phyloP scores from a whole-genome alignment of 2,797 vertebrate genomes.

The Ctenopoma kingsleyae region DNA sequence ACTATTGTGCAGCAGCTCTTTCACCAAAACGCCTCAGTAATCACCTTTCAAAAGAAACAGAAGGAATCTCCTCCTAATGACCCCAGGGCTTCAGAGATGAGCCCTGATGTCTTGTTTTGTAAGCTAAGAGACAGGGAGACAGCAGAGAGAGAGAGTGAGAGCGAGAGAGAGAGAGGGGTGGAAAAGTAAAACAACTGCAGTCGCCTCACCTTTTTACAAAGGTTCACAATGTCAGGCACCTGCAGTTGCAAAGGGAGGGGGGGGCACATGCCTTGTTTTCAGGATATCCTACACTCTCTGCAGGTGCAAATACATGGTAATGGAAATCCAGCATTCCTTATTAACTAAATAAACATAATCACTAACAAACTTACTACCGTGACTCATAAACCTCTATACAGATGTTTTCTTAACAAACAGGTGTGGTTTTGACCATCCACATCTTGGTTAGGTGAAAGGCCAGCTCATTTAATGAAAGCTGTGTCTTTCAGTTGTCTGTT shows the following conservation, averaged over 20 bases:
- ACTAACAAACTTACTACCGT: no score
- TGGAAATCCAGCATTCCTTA: conserved; percentile 25
- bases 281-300: conserved; percentile 79
- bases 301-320: conserved; percentile 76
- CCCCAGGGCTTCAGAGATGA: conserved; percentile 56
- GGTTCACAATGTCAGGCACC: conserved; percentile 55
- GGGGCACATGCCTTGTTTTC: conserved; percentile 75
- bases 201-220: conserved; percentile 31
- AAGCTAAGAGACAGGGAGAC: conserved; percentile 58
- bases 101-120: conserved; percentile 70
- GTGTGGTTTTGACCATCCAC: conserved; percentile 5
- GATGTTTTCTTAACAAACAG: background rate
- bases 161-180: no score
- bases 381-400: background rate
- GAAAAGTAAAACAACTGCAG: conserved; percentile 26
- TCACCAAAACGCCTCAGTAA: conserved; percentile 56
- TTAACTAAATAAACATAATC: conserved; percentile 54
- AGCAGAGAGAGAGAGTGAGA: background rate
- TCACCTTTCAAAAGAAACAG: conserved; percentile 75
- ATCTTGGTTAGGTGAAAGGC: conserved; percentile 34
- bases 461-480: conserved; percentile 43
- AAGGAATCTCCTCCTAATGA: conserved; percentile 66
- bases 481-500: conserved; percentile 57
- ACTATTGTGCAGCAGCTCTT: conserved; percentile 52
- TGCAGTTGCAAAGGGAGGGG: conserved; percentile 57